Conservation (phyloP, 1,140 invertebrate species). For the Halictus rubicundus region DNA sequence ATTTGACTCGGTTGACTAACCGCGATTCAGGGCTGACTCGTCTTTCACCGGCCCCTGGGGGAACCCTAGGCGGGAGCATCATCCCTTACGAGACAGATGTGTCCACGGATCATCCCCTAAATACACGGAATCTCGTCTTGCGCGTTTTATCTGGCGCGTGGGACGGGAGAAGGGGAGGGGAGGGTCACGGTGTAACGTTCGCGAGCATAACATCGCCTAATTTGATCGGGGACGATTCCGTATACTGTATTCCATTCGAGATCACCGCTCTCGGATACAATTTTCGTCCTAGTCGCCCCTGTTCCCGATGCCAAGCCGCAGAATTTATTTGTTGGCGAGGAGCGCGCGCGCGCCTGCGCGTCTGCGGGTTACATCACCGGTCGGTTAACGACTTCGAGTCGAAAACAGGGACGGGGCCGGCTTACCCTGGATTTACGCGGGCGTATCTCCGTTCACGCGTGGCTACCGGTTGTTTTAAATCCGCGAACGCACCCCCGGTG, state of each 20-base stretch:
- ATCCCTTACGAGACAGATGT: slow-evolving; percentile 77
- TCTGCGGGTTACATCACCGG: neutral
- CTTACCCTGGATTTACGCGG: slow-evolving; percentile 11
- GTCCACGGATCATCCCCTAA: slow-evolving; percentile 69
- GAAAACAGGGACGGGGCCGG: neutral
- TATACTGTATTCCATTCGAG: neutral
- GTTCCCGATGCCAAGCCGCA: neutral
- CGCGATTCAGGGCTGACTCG: slow-evolving; percentile 56
- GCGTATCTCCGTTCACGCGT: slow-evolving; percentile 10
- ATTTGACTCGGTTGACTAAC: slow-evolving; percentile 73
- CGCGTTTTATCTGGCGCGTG: slow-evolving; percentile 62
- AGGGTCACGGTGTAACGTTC: neutral
- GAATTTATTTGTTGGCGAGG: neutral
- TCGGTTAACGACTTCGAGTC: slow-evolving; percentile 21
- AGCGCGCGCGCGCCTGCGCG: neutral
- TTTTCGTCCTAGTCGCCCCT: neutral
- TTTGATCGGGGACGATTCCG: neutral
- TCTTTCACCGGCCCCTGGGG: slow-evolving; percentile 42
- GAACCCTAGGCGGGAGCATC: slow-evolving; percentile 38
- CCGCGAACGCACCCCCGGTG: slow-evolving; percentile 21
- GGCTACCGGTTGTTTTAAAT: neutral
- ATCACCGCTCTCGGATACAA: neutral
- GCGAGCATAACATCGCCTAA: slow-evolving; percentile 7
- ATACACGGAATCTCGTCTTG: slow-evolving; percentile 60
- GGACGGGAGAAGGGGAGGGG: neutral